phyloP scores from a whole-genome alignment of 2,888 invertebrate genomes.

The Periphyllus acericola region DNA sequence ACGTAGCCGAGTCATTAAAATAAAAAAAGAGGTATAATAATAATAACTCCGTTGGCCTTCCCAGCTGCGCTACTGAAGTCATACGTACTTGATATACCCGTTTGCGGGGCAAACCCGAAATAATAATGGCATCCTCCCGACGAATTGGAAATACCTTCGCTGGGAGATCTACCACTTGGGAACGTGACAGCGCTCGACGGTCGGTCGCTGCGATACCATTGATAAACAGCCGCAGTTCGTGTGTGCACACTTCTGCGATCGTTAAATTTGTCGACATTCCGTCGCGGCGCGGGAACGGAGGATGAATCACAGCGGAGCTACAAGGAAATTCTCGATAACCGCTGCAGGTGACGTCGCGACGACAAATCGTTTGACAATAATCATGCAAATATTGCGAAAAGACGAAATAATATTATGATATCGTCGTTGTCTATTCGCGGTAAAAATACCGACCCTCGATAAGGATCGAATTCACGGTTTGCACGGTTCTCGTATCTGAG shows the following conservation, averaged over 20 bases:
- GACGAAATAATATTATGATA: not conserved
- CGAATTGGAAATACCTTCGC: too few species aligned
- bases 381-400: not conserved
- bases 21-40: too few species aligned
- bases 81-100: too few species aligned
- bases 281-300: not conserved
- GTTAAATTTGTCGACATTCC: not conserved
- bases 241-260: too few species aligned
- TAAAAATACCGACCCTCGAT: not conserved
- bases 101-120: too few species aligned
- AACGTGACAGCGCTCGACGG: too few species aligned
- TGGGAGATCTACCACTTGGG: too few species aligned
- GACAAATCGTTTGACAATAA: not conserved
- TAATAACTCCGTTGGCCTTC: too few species aligned
- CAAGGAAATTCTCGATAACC: not conserved
- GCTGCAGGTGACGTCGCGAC: too few species aligned
- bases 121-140: too few species aligned
- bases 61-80: too few species aligned
- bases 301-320: not conserved
- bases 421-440: not conserved
- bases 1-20: not conserved
- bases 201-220: too few species aligned
- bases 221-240: not conserved
- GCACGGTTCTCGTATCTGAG: not conserved
- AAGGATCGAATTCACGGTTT: not conserved